Evolutionary conservation across 2,888 invertebrate genomes (phyloP), one percentile per base, ranked within the genome.

Genomic region (Cephus pygmeus): DNA sequence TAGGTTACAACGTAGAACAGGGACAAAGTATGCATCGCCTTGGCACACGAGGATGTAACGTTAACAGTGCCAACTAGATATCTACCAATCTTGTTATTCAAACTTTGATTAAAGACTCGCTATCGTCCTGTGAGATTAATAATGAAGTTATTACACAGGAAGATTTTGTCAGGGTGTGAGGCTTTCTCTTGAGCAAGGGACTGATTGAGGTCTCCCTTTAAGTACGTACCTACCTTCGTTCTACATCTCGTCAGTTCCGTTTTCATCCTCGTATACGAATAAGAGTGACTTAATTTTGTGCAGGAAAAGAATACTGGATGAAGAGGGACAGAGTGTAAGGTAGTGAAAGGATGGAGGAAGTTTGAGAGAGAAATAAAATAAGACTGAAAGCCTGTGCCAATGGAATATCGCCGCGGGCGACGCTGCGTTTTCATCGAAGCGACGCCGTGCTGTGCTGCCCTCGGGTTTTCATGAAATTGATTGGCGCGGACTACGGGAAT

Each of bases 31-130:
- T 40, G 40, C 15, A 40, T 15, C 40, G 40, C 15, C 40, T 6
- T 15, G 40, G 40, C 40, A 68, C 36, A 34, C 11, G 34, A 74
- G 77, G 69, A 73, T 31, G 69, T 69, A 75, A 74, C 71, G 71
- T 73, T 69, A 68, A 69, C 35, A 36, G 69, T 77, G 77, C 74
- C 75, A 77, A 30, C 74, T 69, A 69, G 69, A 74, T 40, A 73
- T 75, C 77, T 31, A 31, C 34, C 77, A 74, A 77, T 77, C 77
- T 75, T 71, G 77, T 77, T 77, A 77, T 77, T 77, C 74, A 77
- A 77, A 77, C 36, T 77, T 77, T 77, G 75, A 75, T 77, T 77
- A 77, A 77, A 69, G 77, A 75, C 75, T 77, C 69, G 12, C 68
- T 75, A 77, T 77, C 69, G 15, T 40, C 15, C 40, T 35, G 40